phyloP scores from a whole-genome alignment of 2,888 invertebrate genomes.

The Tridacna gigas region DNA sequence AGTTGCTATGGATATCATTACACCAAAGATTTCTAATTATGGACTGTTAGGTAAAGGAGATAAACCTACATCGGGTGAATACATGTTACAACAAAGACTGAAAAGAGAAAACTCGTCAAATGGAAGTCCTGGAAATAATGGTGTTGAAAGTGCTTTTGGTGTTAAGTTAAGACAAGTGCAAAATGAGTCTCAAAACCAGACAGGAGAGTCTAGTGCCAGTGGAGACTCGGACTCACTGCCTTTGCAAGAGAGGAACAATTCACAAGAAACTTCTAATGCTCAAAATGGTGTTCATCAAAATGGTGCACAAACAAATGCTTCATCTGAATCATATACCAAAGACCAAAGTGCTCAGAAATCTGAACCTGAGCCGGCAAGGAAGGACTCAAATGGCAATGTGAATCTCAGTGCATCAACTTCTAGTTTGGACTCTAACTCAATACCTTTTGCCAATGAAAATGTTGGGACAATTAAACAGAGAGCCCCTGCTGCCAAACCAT shows the following conservation, averaged over 20 bases:
- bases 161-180: constrained; percentile 65
- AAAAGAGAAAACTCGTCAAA: constrained; percentile 60
- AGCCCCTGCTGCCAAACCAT: constrained; percentile 78
- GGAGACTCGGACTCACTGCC: not conserved
- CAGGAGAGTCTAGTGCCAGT: constrained; percentile 38
- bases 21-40: constrained; percentile 81
- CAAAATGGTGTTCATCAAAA: constrained; percentile 63
- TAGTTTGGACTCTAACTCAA: constrained; percentile 95
- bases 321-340: constrained; percentile 41
- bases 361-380: constrained; percentile 56
- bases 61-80: constrained; percentile 65
- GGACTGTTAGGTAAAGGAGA: constrained; percentile 77
- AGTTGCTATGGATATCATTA: constrained; percentile 82
- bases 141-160: constrained; percentile 66
- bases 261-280: constrained; percentile 45
- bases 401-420: constrained; percentile 86
- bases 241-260: not conserved
- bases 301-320: constrained; percentile 24
- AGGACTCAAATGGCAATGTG: constrained; percentile 64
- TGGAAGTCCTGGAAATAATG: constrained; percentile 51
- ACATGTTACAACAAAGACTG: constrained; percentile 69
- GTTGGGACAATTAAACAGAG: constrained; percentile 98
- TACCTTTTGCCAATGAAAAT: constrained; percentile 98
- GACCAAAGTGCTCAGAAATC: constrained; percentile 30
- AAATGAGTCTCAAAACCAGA: constrained; percentile 53